Evolutionary conservation across 2,113 vertebrate species (phyloP).

Genomic region (Peromyscus californicus): DNA sequence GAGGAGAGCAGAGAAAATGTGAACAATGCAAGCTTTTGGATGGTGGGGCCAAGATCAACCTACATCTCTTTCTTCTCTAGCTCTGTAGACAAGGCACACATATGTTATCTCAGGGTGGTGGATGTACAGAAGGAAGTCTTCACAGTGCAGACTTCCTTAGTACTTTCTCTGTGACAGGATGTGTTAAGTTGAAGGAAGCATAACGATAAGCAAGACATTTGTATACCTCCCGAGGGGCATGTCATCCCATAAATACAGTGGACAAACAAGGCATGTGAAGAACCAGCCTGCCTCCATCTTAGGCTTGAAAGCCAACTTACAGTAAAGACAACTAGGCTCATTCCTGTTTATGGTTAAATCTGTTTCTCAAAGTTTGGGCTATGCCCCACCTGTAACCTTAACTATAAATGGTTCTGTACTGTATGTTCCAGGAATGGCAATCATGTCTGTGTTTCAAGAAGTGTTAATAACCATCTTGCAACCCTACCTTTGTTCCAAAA

Average conservation of each 20-base stretch:
- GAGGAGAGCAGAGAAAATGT: not conserved
- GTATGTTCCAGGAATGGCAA: not conserved
- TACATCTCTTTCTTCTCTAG: not conserved
- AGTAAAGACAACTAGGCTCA: not conserved
- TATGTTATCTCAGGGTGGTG: not conserved
- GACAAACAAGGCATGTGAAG: not conserved
- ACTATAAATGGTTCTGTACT: not conserved
- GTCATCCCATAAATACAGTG: not conserved
- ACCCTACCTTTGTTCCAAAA: not conserved
- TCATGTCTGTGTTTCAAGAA: not conserved
- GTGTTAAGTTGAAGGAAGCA: not conserved
- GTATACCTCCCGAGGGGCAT: not conserved
- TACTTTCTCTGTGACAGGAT: slow-evolving; percentile 1
- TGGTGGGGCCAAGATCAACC: not conserved
- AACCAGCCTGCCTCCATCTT: not conserved
- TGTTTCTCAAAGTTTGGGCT: not conserved
- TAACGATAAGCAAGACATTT: not conserved
- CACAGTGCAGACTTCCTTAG: not conserved
- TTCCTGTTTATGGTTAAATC: not conserved
- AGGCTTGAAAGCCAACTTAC: not conserved
- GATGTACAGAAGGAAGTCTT: not conserved
- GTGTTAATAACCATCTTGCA: not conserved
- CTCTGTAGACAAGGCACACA: not conserved
- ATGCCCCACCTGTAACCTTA: not conserved
- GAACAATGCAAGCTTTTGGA: not conserved